phyloP scores from a whole-genome alignment of 2,113 vertebrate genomes.

The Lonchura striata region DNA sequence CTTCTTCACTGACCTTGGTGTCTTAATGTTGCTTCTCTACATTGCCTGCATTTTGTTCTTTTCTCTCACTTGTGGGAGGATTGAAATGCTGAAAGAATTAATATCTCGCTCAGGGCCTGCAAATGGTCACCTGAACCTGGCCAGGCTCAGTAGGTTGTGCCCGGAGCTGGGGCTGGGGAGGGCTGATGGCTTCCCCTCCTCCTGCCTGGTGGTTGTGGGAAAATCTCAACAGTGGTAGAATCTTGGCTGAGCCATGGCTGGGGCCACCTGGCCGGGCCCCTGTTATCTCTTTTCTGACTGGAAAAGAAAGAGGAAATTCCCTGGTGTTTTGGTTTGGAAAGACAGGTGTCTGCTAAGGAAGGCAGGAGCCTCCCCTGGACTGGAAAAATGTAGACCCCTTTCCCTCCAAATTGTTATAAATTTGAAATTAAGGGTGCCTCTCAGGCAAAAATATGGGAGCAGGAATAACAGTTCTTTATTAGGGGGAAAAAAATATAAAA shows the following conservation, averaged over 20 bases:
- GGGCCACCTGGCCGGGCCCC: too few species aligned
- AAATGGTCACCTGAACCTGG: too few species aligned
- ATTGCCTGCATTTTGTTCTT: background rate
- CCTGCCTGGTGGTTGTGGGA: background rate
- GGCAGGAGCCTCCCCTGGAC: too few species aligned
- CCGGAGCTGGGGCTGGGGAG: background rate
- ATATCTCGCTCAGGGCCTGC: background rate
- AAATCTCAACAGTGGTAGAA: background rate
- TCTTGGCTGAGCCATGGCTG: background rate
- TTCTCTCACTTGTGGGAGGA: background rate
- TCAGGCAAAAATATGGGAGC: too few species aligned
- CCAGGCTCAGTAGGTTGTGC: background rate
- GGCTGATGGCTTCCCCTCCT: background rate
- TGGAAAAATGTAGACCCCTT: too few species aligned
- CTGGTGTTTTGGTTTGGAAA: too few species aligned
- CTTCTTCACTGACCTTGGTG: background rate
- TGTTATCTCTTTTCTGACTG: background rate
- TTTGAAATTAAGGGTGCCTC: too few species aligned
- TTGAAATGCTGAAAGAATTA: background rate
- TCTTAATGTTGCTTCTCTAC: background rate
- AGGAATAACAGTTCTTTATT: too few species aligned
- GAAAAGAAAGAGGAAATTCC: background rate
- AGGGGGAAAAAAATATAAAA: too few species aligned
- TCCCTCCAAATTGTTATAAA: too few species aligned
- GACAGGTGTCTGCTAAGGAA: too few species aligned